Conservation (phyloP, 2,797 vertebrate species). For the Melanotaenia maccullochi region DNA sequence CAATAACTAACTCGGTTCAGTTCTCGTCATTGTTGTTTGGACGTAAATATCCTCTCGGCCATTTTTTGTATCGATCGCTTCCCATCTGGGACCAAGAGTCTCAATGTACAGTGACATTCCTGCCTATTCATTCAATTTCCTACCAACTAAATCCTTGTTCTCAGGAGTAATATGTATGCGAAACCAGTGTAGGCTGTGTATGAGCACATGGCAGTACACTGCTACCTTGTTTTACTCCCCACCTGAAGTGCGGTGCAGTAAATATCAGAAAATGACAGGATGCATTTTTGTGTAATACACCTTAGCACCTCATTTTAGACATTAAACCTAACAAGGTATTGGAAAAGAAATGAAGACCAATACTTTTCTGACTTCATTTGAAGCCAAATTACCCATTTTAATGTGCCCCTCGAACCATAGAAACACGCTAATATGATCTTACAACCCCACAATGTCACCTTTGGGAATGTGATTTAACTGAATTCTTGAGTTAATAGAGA, state of each 20-base stretch:
- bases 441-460: conserved; percentile 58
- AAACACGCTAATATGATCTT: conserved; percentile 67
- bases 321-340: conserved; percentile 59
- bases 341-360: conserved; percentile 63
- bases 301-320: conserved; percentile 46
- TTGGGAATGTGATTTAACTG: conserved; percentile 60
- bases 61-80: conserved; percentile 46
- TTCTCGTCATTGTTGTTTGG: conserved; percentile 50
- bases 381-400: conserved; percentile 72
- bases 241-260: conserved; percentile 11
- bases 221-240: not conserved
- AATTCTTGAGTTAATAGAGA: conserved; percentile 69
- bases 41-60: conserved; percentile 41
- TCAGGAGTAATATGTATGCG: conserved; percentile 13
- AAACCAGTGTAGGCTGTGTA: conserved; percentile 18
- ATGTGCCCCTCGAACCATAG: conserved; percentile 64
- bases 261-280: conserved; percentile 27
- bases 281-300: conserved; percentile 25
- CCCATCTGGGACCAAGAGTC: conserved; percentile 28
- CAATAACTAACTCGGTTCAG: conserved; percentile 38
- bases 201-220: conserved; percentile 16
- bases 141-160: conserved; percentile 42
- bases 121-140: conserved; percentile 34
- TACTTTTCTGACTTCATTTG: conserved; percentile 62
- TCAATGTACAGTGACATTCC: conserved; percentile 28